Conservation (phyloP, 2,113 vertebrate species). For the Nothobranchius furzeri region DNA sequence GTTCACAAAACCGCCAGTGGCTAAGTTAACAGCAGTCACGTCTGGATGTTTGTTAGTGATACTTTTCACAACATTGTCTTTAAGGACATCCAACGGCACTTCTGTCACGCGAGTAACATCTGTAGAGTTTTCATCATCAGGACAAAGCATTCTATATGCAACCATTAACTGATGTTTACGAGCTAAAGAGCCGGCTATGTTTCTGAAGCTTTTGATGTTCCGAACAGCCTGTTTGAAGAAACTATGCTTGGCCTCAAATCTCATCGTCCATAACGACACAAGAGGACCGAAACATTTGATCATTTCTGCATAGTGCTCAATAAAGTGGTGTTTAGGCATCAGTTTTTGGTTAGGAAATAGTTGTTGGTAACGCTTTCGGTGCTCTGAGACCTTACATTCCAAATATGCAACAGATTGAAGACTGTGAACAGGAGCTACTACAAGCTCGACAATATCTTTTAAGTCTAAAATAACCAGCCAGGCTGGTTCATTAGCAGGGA, state of each 20-base stretch:
- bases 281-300: constrained; percentile 24
- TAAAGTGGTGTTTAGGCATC: constrained; percentile 19
- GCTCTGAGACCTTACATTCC: constrained; percentile 16
- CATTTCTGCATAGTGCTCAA: constrained; percentile 25
- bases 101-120: too few species aligned
- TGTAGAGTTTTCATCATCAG: too few species aligned
- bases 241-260: constrained; percentile 10
- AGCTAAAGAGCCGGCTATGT: too few species aligned
- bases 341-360: constrained; percentile 1
- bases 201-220: neutral
- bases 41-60: too few species aligned
- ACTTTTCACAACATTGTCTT: too few species aligned
- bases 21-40: too few species aligned
- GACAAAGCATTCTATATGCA: too few species aligned
- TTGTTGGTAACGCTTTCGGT: neutral
- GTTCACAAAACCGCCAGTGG: too few species aligned
- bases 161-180: too few species aligned
- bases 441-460: neutral
- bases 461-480: neutral
- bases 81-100: too few species aligned
- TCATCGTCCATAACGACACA: neutral
- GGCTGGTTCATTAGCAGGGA: neutral
- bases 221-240: constrained; percentile 14
- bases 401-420: neutral
- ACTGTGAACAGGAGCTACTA: neutral